Percentiles rank a stretch among this genome's conserved stretches.
Evolutionary conservation across 2,888 invertebrate genomes (phyloP).

Genomic region (Microchrysa polita): DNA sequence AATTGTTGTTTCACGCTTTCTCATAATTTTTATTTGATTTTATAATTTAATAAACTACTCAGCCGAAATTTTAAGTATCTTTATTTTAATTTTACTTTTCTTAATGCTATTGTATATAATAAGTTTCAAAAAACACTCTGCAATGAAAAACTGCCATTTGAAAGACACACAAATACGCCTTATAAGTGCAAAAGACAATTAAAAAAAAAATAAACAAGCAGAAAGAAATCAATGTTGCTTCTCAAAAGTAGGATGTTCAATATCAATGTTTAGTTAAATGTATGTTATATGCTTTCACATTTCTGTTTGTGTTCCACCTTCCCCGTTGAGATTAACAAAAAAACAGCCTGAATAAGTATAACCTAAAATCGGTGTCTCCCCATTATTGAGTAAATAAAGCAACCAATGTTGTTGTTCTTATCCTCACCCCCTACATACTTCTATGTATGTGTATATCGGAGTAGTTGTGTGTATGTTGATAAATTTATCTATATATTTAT

Average conservation of each 20-base stretch:
- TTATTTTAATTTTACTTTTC: conserved; percentile 2
- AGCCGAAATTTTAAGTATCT: not conserved
- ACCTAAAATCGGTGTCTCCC: not conserved
- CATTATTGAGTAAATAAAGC: no score
- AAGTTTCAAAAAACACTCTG: not conserved
- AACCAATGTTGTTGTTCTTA: no score
- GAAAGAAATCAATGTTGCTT: conserved; percentile 29
- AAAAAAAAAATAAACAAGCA: not conserved
- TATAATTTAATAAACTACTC: conserved; percentile 15
- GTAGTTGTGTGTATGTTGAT: no score
- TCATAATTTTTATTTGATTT: not conserved
- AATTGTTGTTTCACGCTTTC: conserved; percentile 36
- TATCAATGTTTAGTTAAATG: conserved; percentile 39
- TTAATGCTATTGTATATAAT: conserved; percentile 14
- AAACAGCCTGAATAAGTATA: no score
- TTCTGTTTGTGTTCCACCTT: conserved; percentile 1
- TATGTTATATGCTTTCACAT: conserved; percentile 36
- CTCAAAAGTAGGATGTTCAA: conserved; percentile 37
- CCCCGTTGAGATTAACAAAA: no score
- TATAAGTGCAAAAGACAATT: not conserved
- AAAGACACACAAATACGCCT: not conserved
- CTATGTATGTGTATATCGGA: no score
- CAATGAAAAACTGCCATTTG: conserved; percentile 4
- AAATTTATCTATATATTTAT: no score
- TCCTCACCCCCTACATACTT: no score